Conservation (phyloP, 2,888 invertebrate genomes). For the Julus scandinavius region DNA sequence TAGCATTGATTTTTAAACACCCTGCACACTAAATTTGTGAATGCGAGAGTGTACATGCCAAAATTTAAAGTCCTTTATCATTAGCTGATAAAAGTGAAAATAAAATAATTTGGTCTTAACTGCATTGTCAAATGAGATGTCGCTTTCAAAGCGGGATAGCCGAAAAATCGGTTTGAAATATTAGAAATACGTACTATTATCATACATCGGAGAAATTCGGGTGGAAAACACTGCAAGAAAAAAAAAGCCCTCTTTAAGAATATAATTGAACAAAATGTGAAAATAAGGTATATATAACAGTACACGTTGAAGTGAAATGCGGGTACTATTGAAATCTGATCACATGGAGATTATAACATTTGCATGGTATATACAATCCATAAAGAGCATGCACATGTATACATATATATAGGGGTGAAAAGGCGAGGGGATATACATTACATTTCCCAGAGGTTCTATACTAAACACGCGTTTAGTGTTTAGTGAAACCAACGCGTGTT, state of each 20-base stretch:
- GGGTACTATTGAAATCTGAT: slow-evolving; percentile 33
- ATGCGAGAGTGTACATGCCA: too few relatives aligned
- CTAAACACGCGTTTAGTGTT: slow-evolving; percentile 23
- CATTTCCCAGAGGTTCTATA: slow-evolving; percentile 20
- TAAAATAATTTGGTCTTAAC: slow-evolving; percentile 25
- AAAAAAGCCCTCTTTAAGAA: slow-evolving; percentile 33
- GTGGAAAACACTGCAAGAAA: slow-evolving; percentile 33
- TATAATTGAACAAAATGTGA: slow-evolving; percentile 25
- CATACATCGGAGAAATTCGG: slow-evolving; percentile 33
- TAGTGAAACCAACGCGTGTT: too few relatives aligned
- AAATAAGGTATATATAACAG: slow-evolving; percentile 33
- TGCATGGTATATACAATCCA: background rate
- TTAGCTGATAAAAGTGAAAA: background rate
- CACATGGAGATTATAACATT: slow-evolving; percentile 12
- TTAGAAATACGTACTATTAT: slow-evolving; percentile 33
- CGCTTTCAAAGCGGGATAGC: background rate
- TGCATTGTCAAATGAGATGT: slow-evolving; percentile 15
- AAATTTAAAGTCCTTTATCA: too few relatives aligned
- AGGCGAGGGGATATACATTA: background rate
- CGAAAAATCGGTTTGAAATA: slow-evolving; percentile 9
- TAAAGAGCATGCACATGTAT: background rate
- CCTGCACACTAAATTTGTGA: background rate
- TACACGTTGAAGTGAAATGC: slow-evolving; percentile 6
- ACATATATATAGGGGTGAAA: background rate
- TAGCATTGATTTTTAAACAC: background rate